Conservation (phyloP, 2,888 invertebrate genomes). For the Luffia ferchaultella region DNA sequence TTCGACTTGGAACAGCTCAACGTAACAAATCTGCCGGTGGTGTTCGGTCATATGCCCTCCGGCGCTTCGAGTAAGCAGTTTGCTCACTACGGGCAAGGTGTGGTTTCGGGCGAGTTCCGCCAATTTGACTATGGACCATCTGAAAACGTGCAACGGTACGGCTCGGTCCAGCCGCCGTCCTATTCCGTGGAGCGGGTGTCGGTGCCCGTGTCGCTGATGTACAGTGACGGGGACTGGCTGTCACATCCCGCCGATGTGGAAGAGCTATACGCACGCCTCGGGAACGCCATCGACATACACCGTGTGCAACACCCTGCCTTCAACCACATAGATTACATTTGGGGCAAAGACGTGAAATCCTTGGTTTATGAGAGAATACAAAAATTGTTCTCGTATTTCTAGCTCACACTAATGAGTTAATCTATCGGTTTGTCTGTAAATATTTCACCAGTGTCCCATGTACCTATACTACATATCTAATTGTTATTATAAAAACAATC, state of each 20-base stretch:
- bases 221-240: constrained; percentile 69
- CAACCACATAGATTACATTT: constrained; percentile 44
- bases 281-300: constrained; percentile 60
- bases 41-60: constrained; percentile 59
- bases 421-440: too few species aligned
- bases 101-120: constrained; percentile 32
- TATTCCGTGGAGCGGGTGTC: constrained; percentile 31
- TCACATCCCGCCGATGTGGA: constrained; percentile 66
- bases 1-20: constrained; percentile 65
- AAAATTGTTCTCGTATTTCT: constrained; percentile 3
- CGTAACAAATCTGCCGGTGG: constrained; percentile 60
- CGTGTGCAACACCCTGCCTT: constrained; percentile 58
- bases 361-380: constrained; percentile 21
- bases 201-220: constrained; percentile 38
- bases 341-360: constrained; percentile 34
- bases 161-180: constrained; percentile 26
- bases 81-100: constrained; percentile 60
- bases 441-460: too few species aligned
- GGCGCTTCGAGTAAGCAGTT: constrained; percentile 61
- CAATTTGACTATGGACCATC: constrained; percentile 34
- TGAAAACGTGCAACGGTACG: constrained; percentile 33
- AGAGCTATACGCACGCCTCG: constrained; percentile 51
- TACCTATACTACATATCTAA: too few species aligned
- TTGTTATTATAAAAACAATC: too few species aligned
- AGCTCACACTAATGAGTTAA: too few species aligned